A percentile compares a stretch with the other conserved stretches of the same genome.
Conservation (phyloP, 53 echinoderm and acorn worm species). For the Holothuria scabra region DNA sequence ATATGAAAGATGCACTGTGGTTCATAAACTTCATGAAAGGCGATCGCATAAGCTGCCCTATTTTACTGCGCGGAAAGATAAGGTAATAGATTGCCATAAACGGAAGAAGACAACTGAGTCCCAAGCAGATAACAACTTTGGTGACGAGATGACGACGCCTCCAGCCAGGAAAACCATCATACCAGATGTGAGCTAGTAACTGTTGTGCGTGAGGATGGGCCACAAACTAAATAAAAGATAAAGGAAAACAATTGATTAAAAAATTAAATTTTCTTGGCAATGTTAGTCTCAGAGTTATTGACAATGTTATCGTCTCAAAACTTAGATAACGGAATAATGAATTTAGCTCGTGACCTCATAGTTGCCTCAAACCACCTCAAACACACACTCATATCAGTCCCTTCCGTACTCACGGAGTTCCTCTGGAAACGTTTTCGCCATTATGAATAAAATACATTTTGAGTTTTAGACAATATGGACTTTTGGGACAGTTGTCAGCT, state of each 20-base stretch:
- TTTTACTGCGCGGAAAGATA: slow-evolving; percentile 73
- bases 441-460: too few relatives aligned
- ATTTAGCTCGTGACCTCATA: too few relatives aligned
- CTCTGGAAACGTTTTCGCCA: too few relatives aligned
- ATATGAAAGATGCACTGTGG: slow-evolving; percentile 93
- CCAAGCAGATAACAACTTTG: slow-evolving; percentile 80
- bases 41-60: slow-evolving; percentile 83
- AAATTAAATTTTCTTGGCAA: too few relatives aligned
- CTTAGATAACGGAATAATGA: too few relatives aligned
- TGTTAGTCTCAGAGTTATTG: too few relatives aligned
- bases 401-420: too few relatives aligned
- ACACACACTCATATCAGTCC: too few relatives aligned
- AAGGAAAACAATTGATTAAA: neutral
- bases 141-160: slow-evolving; percentile 77
- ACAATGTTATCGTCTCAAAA: too few relatives aligned
- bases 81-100: slow-evolving; percentile 93
- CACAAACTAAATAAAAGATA: slow-evolving; percentile 67
- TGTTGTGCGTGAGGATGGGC: slow-evolving; percentile 97
- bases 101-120: slow-evolving; percentile 78
- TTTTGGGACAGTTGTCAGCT: too few relatives aligned
- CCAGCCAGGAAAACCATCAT: slow-evolving; percentile 97
- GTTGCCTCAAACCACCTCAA: too few relatives aligned
- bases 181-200: slow-evolving; percentile 94
- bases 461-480: too few relatives aligned
- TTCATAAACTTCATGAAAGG: slow-evolving; percentile 99